phyloP scores from a whole-genome alignment of 2,113 vertebrate species.

The Microcebus ravelobensis region DNA sequence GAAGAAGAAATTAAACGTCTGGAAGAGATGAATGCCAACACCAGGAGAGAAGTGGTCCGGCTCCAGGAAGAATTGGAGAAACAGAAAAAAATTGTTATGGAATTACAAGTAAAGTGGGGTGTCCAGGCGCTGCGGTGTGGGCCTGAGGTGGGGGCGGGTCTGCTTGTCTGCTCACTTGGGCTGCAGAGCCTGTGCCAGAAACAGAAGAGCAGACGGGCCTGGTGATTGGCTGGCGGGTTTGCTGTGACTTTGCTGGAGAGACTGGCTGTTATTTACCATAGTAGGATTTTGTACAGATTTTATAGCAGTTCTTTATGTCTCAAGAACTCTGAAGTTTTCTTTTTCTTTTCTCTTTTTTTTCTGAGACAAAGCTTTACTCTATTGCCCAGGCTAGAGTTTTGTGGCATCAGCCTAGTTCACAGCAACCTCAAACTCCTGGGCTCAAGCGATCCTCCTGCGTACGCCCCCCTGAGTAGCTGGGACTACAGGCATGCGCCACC shows the following conservation, averaged over 20 bases:
- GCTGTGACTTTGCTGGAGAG: neutral
- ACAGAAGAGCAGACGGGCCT: neutral
- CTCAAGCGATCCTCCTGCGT: too few species aligned
- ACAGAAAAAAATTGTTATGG: slow-evolving; percentile 86
- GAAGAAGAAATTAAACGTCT: slow-evolving; percentile 93
- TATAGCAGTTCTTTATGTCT: neutral
- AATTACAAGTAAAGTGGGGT: slow-evolving; percentile 87
- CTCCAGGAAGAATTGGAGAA: slow-evolving; percentile 92
- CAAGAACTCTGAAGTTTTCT: too few species aligned
- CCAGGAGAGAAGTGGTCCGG: slow-evolving; percentile 73
- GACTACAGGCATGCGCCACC: too few species aligned
- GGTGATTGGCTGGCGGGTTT: too few species aligned
- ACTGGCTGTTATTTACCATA: neutral
- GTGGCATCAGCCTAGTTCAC: too few species aligned
- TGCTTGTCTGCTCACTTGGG: neutral
- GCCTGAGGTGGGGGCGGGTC: too few species aligned
- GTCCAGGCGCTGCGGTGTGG: too few species aligned
- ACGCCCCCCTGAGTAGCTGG: too few species aligned
- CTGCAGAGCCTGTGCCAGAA: neutral
- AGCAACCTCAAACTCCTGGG: too few species aligned
- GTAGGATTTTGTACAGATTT: neutral
- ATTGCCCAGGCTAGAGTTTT: too few species aligned
- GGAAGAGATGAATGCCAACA: slow-evolving; percentile 84
- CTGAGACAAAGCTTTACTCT: too few species aligned
- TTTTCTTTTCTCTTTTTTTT: too few species aligned